Conservation (phyloP, 2,797 vertebrate genomes). For the Pseudochaenichthys georgianus region DNA sequence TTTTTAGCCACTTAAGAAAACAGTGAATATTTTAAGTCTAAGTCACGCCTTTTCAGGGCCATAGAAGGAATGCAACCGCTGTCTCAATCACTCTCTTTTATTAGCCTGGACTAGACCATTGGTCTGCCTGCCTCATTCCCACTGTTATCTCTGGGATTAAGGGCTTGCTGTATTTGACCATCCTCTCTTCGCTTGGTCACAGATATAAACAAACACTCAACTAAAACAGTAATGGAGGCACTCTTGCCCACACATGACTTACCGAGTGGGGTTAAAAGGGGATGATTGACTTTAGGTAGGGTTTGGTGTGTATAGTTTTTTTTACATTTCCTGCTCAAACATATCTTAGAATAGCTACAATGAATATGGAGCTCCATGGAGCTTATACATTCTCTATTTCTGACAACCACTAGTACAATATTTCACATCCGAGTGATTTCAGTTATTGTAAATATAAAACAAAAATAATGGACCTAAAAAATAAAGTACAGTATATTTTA, state of each 20-base stretch:
- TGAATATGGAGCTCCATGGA: background rate
- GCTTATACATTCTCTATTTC: too few relatives aligned
- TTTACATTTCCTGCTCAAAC: conserved; percentile 16
- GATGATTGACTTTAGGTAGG: conserved; percentile 39
- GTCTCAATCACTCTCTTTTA: conserved; percentile 80
- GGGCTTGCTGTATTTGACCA: conserved; percentile 67
- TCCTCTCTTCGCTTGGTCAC: conserved; percentile 61
- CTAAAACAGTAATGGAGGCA: conserved; percentile 39
- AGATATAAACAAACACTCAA: conserved; percentile 64
- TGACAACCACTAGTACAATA: background rate
- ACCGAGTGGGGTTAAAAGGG: conserved; percentile 35
- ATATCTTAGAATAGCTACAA: conserved; percentile 39
- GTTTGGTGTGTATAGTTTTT: conserved; percentile 44
- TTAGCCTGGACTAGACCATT: conserved; percentile 71
- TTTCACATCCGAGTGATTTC: background rate
- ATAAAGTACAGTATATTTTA: too few relatives aligned
- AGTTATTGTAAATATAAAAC: too few relatives aligned
- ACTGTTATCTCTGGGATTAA: conserved; percentile 83
- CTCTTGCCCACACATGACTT: conserved; percentile 31
- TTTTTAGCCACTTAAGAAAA: conserved; percentile 73
- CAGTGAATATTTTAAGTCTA: conserved; percentile 58
- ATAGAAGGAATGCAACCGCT: conserved; percentile 73
- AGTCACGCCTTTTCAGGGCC: conserved; percentile 58
- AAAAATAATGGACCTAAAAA: too few relatives aligned
- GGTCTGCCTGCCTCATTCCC: conserved; percentile 71